Evolutionary conservation across 2,797 vertebrate species (phyloP).

Genomic region (Pteropus rufus): DNA sequence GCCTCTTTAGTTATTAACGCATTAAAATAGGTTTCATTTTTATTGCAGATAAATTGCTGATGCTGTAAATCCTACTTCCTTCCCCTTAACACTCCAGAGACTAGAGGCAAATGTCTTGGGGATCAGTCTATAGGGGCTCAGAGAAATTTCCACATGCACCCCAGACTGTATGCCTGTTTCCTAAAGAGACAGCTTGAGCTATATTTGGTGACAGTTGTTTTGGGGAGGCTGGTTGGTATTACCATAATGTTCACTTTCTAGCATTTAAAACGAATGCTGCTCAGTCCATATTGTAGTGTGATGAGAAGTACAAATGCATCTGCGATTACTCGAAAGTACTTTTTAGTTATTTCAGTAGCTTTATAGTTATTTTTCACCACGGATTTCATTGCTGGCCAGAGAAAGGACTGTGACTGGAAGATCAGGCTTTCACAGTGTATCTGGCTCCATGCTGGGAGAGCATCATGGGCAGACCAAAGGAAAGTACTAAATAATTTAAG

Average conservation of each 20-base stretch:
- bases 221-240: not conserved
- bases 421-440: not conserved
- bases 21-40: conserved; percentile 64
- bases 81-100: not conserved
- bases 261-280: not conserved
- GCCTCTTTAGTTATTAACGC: conserved; percentile 68
- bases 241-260: rapidly evolving
- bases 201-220: not conserved
- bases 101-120: not conserved
- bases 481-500: conserved; percentile 62
- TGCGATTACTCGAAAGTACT: not conserved
- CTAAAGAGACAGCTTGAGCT: not conserved
- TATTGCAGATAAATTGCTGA: conserved; percentile 68
- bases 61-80: conserved; percentile 49
- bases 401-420: not conserved
- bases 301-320: not conserved
- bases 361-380: not conserved
- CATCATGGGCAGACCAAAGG: conserved; percentile 6
- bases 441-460: not conserved
- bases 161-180: not conserved
- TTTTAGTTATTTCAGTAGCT: no score
- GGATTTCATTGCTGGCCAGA: not conserved
- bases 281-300: not conserved
- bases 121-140: not conserved
- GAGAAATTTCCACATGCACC: not conserved